Percentiles rank a stretch among this genome's conserved stretches.
Conservation (phyloP, 2,888 invertebrate genomes). For the Chloroclystis v-ata region DNA sequence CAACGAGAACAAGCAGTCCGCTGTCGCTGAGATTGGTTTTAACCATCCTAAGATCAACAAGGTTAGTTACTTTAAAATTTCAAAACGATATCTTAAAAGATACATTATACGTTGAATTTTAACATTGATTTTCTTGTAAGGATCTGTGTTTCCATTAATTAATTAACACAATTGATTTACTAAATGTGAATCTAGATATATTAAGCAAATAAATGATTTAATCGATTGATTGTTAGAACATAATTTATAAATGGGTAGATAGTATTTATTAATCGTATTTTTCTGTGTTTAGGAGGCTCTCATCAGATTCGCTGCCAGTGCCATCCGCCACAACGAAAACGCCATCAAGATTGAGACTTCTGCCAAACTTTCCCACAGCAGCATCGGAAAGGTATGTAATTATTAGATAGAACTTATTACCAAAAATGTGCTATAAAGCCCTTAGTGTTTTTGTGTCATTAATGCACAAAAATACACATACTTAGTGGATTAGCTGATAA, state of each 20-base stretch:
- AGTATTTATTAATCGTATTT: too few relatives aligned
- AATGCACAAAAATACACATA: too few relatives aligned
- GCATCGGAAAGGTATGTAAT: slow-evolving; percentile 56
- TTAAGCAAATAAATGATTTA: neutral
- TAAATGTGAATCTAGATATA: neutral
- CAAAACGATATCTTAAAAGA: too few relatives aligned
- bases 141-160: too few relatives aligned
- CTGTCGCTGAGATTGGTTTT: slow-evolving; percentile 79
- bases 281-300: slow-evolving; percentile 50
- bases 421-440: too few relatives aligned
- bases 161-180: neutral
- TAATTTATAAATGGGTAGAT: too few relatives aligned
- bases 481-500: too few relatives aligned
- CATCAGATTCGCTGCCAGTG: slow-evolving; percentile 45
- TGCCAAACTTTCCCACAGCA: slow-evolving; percentile 50
- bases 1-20: slow-evolving; percentile 65
- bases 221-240: too few relatives aligned
- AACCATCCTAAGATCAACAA: slow-evolving; percentile 82
- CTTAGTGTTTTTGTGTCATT: neutral
- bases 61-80: slow-evolving; percentile 45
- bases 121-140: neutral
- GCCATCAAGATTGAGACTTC: slow-evolving; percentile 53
- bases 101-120: neutral
- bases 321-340: slow-evolving; percentile 47
- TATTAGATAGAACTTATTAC: neutral